Evolutionary conservation across 1,140 invertebrate species (phyloP), one percentile per base, ranked within the genome.

Genomic region (Acromyrmex heyeri): DNA sequence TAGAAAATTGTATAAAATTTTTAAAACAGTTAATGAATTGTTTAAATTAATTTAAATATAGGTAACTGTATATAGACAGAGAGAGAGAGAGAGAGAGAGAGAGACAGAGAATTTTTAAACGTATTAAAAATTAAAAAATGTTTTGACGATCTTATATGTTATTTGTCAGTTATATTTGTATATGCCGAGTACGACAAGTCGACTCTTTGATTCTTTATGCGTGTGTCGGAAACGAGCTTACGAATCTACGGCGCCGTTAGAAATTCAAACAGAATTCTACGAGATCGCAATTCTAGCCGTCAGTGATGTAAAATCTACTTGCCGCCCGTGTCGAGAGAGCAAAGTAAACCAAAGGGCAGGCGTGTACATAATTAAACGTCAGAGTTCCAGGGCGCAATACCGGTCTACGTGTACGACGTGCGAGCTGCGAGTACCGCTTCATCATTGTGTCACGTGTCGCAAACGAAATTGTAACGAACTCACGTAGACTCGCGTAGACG

Each of bases 331-430:
- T 86, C 86, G 0, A 73, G 50, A 55, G 91, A 90, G 89, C 85
- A 92, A 92, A 92, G 90, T 89, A 93, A 93, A 93, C 91, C 85
- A 64, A 83, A 92, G 90, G 64, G 78, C 93, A 94, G 91, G 92
- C 90, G 89, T 87, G 90, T 92, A 91, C 92, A 94, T 94, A 94
- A 94, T 94, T 94, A 93, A 94, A 93, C 91, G 91, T 93, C 92
- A 92, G 92, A 93, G 91, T 93, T 93, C 85, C 86, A 81, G 77
- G 72, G 87, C 78, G 79, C 87, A 87, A 88, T 88, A 90, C 89
- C 69, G 88, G 72, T 70, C 59, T 67, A 86, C 86, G 86, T 88
- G 87, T 91, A 88, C 88, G 72, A 90, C 77, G 79, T 86, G 64
- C 70, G 50, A 48, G 14, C 70, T 44, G 64, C 48, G 14, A 65